Evolutionary conservation across 2,888 invertebrate genomes (phyloP), one percentile per base, ranked within the genome.

Genomic region (Caenorhabditis sp.): DNA sequence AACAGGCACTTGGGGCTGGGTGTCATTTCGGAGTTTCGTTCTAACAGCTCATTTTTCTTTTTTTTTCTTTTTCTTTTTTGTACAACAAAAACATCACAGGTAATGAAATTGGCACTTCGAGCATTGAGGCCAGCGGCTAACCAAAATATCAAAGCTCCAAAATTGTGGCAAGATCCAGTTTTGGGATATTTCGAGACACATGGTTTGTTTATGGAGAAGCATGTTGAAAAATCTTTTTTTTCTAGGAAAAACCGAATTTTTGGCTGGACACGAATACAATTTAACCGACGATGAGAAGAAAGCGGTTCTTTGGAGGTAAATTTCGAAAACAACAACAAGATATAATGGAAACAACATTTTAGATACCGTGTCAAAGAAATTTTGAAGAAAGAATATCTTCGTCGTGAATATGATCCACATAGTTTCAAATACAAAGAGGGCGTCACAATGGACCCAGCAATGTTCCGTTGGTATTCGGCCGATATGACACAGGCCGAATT

Each of bases 381-480:
- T 37, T 76, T 87, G 59, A 87, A 87, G 77, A 86, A 84, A 55
- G 88, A 88, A 74, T 88, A 86, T 67, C 71, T 87, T n/a, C 81
- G 86, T 24, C 79, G 86, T 27, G 87, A 88, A 54, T 88, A 69
- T 68, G 85, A 88, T 62, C 88, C 88, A 14, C 76, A 80, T 64
- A 82, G 76, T 66, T 86, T 84, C 78, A 85, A 84, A 63, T 88
- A 87, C 77, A 85, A 84, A 74, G 83, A 86, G 71, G 86, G 86
- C 8, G 80, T 86, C n/a, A 79, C 82, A 26, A 84, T 88, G 77
- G 87, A 88, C 63, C 88, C 88, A 6, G 85, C 87, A 3, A 84
- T 88, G 84, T 88, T 88, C 81, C 84, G 88, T 31, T 88, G 88
- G 88, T 88, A 88, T 70, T 84, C 88, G 8, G 82, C 84, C 49